phyloP scores from a whole-genome alignment of 2,888 invertebrate genomes.

The Allophyes oxyacanthae region DNA sequence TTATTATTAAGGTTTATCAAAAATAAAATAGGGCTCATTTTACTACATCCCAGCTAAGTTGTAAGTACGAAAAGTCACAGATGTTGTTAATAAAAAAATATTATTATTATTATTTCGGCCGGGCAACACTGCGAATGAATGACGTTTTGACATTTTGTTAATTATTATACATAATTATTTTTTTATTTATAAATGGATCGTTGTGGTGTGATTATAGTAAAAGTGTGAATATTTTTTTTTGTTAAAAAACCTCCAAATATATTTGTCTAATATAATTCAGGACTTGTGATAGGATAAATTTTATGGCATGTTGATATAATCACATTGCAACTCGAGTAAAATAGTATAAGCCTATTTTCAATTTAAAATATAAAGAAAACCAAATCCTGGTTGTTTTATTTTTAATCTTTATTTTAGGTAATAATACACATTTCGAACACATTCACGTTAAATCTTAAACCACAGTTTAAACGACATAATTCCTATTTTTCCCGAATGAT shows the following conservation, averaged over 20 bases:
- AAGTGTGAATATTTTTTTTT: slow-evolving; percentile 54
- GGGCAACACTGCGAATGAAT: slow-evolving; percentile 67
- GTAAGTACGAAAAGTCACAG: slow-evolving; percentile 78
- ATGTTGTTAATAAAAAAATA: slow-evolving; percentile 53
- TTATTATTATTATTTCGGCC: slow-evolving; percentile 60
- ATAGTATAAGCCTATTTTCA: slow-evolving; percentile 88
- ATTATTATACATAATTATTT: slow-evolving; percentile 74
- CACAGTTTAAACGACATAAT: slow-evolving; percentile 65
- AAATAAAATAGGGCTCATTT: slow-evolving; percentile 66
- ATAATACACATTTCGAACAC: background rate
- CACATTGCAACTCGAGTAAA: slow-evolving; percentile 79
- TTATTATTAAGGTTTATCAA: slow-evolving; percentile 76
- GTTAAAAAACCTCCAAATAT: slow-evolving; percentile 52
- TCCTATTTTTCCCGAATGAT: slow-evolving; percentile 60
- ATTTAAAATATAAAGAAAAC: slow-evolving; percentile 82
- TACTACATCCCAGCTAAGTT: slow-evolving; percentile 71
- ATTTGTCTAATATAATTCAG: slow-evolving; percentile 47
- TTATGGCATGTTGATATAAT: slow-evolving; percentile 69
- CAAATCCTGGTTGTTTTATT: slow-evolving; percentile 63
- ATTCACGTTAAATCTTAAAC: background rate
- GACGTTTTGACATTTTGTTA: slow-evolving; percentile 79
- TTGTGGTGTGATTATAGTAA: slow-evolving; percentile 78
- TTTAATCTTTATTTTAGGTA: slow-evolving; percentile 3
- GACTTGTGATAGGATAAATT: slow-evolving; percentile 62
- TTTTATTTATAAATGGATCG: slow-evolving; percentile 78